Evolutionary conservation across 2,797 vertebrate genomes (phyloP).

Genomic region (Glyptemys insculpta): DNA sequence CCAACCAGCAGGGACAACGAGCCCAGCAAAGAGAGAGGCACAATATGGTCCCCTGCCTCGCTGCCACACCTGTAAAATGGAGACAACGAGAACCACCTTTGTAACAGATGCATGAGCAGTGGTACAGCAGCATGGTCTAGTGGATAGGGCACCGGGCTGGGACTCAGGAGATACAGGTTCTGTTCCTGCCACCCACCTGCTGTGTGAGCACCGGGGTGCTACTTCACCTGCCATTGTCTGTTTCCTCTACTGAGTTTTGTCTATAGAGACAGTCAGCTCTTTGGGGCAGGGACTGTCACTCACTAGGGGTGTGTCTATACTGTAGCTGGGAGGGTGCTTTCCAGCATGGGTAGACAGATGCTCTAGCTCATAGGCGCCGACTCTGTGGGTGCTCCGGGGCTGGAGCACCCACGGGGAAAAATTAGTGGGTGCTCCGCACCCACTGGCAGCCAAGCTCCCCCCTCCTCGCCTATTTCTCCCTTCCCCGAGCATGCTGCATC

Average conservation of each 20-base stretch:
- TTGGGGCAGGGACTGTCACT: neutral
- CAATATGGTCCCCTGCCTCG: neutral
- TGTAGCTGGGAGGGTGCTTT: neutral
- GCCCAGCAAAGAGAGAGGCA: neutral
- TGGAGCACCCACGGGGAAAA: too few relatives aligned
- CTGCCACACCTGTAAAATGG: neutral
- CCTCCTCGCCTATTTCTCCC: too few relatives aligned
- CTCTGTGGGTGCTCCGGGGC: too few relatives aligned
- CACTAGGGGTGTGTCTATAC: neutral
- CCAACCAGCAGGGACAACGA: neutral
- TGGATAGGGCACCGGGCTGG: too few relatives aligned
- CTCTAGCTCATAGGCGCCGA: neutral
- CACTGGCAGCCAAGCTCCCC: too few relatives aligned
- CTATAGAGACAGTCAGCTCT: neutral
- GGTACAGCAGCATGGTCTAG: neutral
- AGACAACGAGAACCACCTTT: neutral
- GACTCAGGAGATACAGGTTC: neutral
- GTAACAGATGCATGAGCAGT: accelerated
- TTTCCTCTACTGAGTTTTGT: neutral
- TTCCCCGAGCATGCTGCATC: too few relatives aligned
- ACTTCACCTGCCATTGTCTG: neutral
- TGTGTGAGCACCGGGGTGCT: neutral
- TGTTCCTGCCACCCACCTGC: too few relatives aligned
- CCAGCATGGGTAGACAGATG: neutral
- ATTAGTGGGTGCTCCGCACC: too few relatives aligned